Percentiles rank a stretch among this genome's conserved stretches.
These are phyloP conservation scores for Graptemys geographica DNA, from an alignment of 2,797 vertebrate genomes.

Conservation along the genomic window DNA sequence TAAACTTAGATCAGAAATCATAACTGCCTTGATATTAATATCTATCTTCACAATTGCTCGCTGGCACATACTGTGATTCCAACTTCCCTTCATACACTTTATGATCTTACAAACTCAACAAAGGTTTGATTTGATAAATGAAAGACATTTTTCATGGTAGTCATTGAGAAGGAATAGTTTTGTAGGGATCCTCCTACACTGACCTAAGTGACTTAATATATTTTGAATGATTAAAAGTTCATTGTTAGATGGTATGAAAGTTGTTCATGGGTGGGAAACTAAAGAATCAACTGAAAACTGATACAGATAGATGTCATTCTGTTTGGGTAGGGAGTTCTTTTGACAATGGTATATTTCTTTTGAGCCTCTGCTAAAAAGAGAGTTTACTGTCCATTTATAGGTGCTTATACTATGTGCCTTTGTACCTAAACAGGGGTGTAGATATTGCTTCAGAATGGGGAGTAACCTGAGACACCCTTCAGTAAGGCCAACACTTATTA, in stretches of 20 bases:
- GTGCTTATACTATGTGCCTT: no score
- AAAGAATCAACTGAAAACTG: no score
- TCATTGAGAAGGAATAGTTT: conserved; percentile 53
- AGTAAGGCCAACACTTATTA: no score
- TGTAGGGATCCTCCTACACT: conserved; percentile 43
- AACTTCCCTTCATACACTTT: neutral
- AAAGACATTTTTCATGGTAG: neutral
- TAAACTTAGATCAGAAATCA: neutral
- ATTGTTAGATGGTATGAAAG: neutral
- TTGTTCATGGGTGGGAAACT: neutral
- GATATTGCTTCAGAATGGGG: no score
- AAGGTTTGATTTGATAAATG: neutral
- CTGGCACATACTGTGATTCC: rapidly evolving
- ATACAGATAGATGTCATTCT: no score
- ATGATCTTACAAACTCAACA: neutral
- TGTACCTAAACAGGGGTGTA: no score
- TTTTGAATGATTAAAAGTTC: conserved; percentile 21
- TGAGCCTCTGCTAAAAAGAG: no score
- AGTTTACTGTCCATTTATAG: neutral
- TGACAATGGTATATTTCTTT: neutral
- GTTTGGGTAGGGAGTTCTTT: neutral
- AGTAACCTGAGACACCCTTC: no score
- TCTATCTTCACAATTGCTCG: neutral
- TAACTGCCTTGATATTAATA: neutral
- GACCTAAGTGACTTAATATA: neutral